Percentiles rank a stretch among this genome's conserved stretches.
Evolutionary conservation across 2,888 invertebrate species (phyloP).

Genomic region (Drosophila aldrichi): DNA sequence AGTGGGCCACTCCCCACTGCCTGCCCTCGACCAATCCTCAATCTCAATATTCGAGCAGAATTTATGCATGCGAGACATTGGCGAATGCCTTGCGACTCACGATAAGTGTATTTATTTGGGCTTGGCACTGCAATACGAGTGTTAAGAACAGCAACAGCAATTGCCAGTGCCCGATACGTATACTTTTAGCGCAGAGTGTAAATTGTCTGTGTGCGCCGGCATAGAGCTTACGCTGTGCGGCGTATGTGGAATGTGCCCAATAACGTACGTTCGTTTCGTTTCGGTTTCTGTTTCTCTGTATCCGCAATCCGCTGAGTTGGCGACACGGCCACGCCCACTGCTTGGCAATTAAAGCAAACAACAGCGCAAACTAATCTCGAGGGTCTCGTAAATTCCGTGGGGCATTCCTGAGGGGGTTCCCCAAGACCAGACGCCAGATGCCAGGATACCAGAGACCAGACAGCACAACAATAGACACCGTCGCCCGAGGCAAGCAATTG

Average conservation of each 20-base stretch:
- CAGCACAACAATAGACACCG: constrained; percentile 32
- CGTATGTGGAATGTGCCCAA: constrained; percentile 56
- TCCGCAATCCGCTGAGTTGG: constrained; percentile 68
- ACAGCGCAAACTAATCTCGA: constrained; percentile 75
- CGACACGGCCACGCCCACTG: constrained; percentile 69
- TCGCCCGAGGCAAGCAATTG: constrained; percentile 60
- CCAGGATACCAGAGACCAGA: constrained; percentile 20
- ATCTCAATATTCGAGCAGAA: constrained; percentile 43
- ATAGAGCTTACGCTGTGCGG: constrained; percentile 38
- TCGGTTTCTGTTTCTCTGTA: constrained; percentile 7
- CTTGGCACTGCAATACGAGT: constrained; percentile 54
- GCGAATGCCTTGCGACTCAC: constrained; percentile 60
- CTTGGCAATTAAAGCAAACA: constrained; percentile 78
- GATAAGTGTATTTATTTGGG: constrained; percentile 77
- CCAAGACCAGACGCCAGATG: constrained; percentile 15
- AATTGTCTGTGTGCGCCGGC: constrained; percentile 14
- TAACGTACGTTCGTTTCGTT: constrained; percentile 21
- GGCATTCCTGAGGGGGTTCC: constrained; percentile 67
- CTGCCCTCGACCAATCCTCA: not conserved
- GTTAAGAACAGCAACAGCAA: constrained; percentile 66
- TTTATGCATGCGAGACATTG: constrained; percentile 73
- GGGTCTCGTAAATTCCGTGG: constrained; percentile 76
- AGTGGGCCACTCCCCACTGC: too few species aligned
- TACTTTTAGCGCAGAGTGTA: constrained; percentile 12
- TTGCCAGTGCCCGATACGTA: constrained; percentile 51